phyloP scores from a whole-genome alignment of 2,113 vertebrate genomes.

The Cottus gobio region DNA sequence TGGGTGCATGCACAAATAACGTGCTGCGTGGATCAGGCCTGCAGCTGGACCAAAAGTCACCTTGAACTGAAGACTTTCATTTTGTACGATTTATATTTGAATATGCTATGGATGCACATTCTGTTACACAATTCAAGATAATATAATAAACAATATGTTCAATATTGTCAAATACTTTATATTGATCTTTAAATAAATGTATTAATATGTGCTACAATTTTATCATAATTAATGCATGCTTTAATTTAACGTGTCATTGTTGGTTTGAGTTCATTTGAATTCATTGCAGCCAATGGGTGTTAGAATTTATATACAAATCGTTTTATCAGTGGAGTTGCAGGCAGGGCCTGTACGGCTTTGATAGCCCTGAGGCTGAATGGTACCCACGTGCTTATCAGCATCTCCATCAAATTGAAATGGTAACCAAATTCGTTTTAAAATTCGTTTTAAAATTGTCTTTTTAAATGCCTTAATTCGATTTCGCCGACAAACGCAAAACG shows the following conservation, averaged over 20 bases:
- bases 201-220: neutral
- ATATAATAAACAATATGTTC: neutral
- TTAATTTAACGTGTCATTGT: neutral
- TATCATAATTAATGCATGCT: neutral
- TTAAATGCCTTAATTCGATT: neutral
- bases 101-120: neutral
- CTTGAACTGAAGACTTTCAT: slow-evolving; percentile 68
- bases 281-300: neutral
- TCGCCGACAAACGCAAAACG: neutral
- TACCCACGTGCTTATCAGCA: slow-evolving; percentile 53
- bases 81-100: neutral
- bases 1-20: neutral
- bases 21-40: slow-evolving; percentile 44
- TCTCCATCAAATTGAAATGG: slow-evolving; percentile 40
- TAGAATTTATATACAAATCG: slow-evolving; percentile 71
- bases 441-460: neutral
- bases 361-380: slow-evolving; percentile 57
- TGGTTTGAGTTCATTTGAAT: neutral
- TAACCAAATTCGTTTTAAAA: neutral
- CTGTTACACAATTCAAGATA: neutral
- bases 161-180: neutral
- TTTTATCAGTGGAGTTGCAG: slow-evolving; percentile 72
- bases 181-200: neutral
- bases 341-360: slow-evolving; percentile 49
- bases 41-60: slow-evolving; percentile 61